Conservation (phyloP, 2,113 vertebrate species). For the Ibidorhyncha struthersii region DNA sequence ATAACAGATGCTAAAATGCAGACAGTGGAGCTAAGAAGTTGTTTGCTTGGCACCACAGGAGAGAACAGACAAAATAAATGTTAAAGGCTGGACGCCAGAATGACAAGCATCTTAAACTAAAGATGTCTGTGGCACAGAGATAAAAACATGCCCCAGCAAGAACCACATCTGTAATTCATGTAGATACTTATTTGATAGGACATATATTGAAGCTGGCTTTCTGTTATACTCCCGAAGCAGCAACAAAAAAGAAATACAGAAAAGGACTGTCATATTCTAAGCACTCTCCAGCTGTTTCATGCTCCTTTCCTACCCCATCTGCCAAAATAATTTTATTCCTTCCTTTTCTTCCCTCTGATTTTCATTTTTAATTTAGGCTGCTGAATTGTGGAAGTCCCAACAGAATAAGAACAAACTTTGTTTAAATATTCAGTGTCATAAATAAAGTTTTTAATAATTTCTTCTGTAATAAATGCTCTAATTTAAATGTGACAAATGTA, state of each 20-base stretch:
- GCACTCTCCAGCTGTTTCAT: neutral
- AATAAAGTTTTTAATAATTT: neutral
- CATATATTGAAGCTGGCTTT: neutral
- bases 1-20: constrained; percentile 20
- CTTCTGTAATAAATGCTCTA: neutral
- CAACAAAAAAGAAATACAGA: neutral
- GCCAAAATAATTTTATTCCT: neutral
- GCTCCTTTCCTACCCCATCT: neutral
- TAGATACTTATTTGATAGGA: constrained; percentile 4
- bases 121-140: neutral
- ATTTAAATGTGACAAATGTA: neutral
- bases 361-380: neutral
- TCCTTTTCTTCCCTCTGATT: neutral
- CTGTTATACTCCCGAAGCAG: neutral
- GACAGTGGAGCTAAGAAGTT: neutral
- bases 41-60: neutral
- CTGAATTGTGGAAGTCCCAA: neutral
- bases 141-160: neutral
- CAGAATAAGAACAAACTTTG: neutral
- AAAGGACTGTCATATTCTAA: neutral
- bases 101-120: constrained; percentile 1
- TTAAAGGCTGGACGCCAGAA: neutral
- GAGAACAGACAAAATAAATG: constrained; percentile 30
- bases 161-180: neutral
- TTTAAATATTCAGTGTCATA: neutral